phyloP scores from a whole-genome alignment of 2,113 vertebrate species.

The Pycnonotus jocosus region DNA sequence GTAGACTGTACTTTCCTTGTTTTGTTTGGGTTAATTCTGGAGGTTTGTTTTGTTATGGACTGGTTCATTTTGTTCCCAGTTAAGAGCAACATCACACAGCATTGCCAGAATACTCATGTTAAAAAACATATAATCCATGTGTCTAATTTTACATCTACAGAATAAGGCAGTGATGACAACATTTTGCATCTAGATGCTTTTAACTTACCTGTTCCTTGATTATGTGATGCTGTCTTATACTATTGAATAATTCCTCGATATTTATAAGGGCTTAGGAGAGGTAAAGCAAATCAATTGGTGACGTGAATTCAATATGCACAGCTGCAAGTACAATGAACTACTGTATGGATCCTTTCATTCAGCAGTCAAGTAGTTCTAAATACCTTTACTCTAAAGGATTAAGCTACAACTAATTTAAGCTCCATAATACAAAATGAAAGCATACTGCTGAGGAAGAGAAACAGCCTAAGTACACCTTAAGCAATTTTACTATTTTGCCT shows the following conservation, averaged over 20 bases:
- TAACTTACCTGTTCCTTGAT: background rate
- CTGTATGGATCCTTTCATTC: background rate
- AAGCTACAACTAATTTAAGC: background rate
- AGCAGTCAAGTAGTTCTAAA: background rate
- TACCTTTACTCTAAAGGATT: background rate
- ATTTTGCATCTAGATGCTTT: background rate
- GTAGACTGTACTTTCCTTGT: background rate
- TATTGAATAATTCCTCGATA: background rate
- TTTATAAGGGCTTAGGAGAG: background rate
- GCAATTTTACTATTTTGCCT: background rate
- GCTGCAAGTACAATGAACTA: background rate
- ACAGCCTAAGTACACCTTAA: background rate
- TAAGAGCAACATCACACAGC: background rate
- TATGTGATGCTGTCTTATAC: background rate
- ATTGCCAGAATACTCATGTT: background rate
- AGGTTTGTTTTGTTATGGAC: background rate
- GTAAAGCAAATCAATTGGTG: background rate
- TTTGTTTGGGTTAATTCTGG: background rate
- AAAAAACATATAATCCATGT: background rate
- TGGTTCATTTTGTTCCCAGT: accelerated
- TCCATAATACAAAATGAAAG: background rate
- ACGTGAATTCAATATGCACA: background rate
- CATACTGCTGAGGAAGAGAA: background rate
- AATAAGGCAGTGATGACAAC: background rate
- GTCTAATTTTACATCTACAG: background rate